Base-by-base conservation (phyloP, 1,140 invertebrate genomes). In the Luehdorfia chinensis region DNA sequence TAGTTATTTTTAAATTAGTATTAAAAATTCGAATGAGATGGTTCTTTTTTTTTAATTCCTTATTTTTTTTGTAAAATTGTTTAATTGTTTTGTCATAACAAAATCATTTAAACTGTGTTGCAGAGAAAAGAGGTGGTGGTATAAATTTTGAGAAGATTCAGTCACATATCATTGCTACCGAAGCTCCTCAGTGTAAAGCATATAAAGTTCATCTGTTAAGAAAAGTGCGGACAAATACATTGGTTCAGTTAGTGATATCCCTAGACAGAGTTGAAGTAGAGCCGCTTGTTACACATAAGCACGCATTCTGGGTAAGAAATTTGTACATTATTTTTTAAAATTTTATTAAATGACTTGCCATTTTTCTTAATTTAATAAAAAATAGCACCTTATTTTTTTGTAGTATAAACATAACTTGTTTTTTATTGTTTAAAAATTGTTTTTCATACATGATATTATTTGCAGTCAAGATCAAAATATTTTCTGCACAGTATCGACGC, bases 221-320 rank as follows among this genome's bases (percentile, higher is more conserved):
- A 66, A 95, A 93, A 89, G 89, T 96, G 25, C 84, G 93, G 60
- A 88, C 93, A 5, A 96, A 94, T 72, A 92, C 92, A 15, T 93
- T 95, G 58, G 93, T 97, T 2, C 93, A 94, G 63, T 85, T 97
- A 27, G 94, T 95, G 41, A 93, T 98, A 47, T 96, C 95, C 18
- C 92, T 95, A 9, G 95, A 97, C 61, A 95, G 95, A 74, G 93
- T 98, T 45, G 96, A 98, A 87, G 95, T 98, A 36, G 94, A 96
- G 79, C 94, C 95, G 1, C 89, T 95, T 8, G 91, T 92, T 88
- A 87, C 65, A 89, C 89, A 86, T 92, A 90, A 92, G 32, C 91
- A 92, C 65, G 89, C 92, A 59, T 91, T 94, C 72, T 94, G 91
- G 90, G 86, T 87, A 58, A 91, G 89, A 21, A 21, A 21, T 21